Evolutionary conservation across 2,888 invertebrate genomes (phyloP), one percentile per base, ranked within the genome.

Genomic region (Leptodirus hochenwartii): DNA sequence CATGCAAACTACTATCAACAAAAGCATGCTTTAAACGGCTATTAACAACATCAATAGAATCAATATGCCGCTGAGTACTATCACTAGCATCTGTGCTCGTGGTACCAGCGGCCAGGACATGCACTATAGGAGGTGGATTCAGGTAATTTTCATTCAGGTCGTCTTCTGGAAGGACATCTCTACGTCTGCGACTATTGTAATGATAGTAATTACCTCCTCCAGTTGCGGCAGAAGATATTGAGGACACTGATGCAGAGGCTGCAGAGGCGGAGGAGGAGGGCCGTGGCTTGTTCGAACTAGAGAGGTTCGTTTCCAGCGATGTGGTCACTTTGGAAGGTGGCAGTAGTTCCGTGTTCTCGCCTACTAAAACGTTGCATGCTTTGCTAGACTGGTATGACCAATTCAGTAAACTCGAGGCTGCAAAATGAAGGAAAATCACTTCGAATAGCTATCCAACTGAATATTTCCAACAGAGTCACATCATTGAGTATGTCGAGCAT

Each of bases 301-400:
- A 75, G 48, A 74, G 70, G 57, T 79, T 75, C 47, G 61, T 69
- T 47, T 74, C 74, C 47, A 74, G 73, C 39, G 73, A 61, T 41
- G 72, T 67, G 44, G 73, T 65, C 39, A 71, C 64, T 58, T 79
- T 79, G 33, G 76, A 68, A 34, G 77, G 69, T 47, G 66, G 60
- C 16, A 33, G 26, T 42, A 72, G 62, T 54, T 75, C 75, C 37
- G 70, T 59, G 46, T 71, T 75, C 52, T 80, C 81, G 44, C 76
- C 79, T 43, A 84, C 81, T 50, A 82, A 62, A 44, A 84, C 81
- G 49, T 78, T 73, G 64, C 84, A 84, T 35, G 80, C 73, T 54
- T 77, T 79, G 41, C 80, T 66, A 47, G 73, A 76, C 57, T 77
- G 76, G 62, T 79, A 78, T 55, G 81, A 77, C 77, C 79, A 81